Percentiles rank a stretch among this genome's conserved stretches.
phyloP scores from a whole-genome alignment of 2,113 vertebrate species.

The Pluvialis apricaria region DNA sequence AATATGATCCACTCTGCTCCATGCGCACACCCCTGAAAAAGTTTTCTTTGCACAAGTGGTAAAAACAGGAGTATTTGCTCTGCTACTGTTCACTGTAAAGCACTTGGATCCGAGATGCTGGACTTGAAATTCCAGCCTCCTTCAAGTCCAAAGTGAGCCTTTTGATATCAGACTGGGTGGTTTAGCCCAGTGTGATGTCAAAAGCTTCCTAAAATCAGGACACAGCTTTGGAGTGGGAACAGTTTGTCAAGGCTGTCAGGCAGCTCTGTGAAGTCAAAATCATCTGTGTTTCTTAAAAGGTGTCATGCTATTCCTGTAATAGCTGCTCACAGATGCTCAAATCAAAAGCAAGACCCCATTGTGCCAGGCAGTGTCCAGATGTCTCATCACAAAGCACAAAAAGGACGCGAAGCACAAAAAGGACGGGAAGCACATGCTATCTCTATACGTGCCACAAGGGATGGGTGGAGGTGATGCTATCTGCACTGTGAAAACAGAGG shows the following conservation, averaged over 20 bases:
- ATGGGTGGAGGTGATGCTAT: background rate
- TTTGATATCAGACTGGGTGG: background rate
- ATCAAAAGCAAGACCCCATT: background rate
- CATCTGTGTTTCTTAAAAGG: background rate
- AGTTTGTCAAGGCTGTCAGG: background rate
- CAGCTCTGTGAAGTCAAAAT: background rate
- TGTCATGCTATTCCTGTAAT: fast-evolving
- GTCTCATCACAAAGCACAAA: background rate
- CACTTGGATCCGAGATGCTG: background rate
- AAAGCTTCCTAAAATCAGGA: background rate
- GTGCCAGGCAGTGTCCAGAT: background rate
- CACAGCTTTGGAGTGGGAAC: background rate
- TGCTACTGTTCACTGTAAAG: background rate
- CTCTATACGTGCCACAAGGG: fast-evolving
- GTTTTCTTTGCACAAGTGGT: background rate
- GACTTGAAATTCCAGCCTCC: background rate
- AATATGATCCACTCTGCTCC: background rate
- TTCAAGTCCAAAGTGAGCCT: background rate
- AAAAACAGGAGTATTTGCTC: background rate
- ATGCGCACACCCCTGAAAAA: background rate
- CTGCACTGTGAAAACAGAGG: background rate
- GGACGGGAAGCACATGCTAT: fast-evolving
- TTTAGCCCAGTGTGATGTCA: background rate
- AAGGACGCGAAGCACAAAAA: fast-evolving
- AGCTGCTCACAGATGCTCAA: background rate